phyloP scores from a whole-genome alignment of 2,113 vertebrate genomes.

The Laticauda colubrina region DNA sequence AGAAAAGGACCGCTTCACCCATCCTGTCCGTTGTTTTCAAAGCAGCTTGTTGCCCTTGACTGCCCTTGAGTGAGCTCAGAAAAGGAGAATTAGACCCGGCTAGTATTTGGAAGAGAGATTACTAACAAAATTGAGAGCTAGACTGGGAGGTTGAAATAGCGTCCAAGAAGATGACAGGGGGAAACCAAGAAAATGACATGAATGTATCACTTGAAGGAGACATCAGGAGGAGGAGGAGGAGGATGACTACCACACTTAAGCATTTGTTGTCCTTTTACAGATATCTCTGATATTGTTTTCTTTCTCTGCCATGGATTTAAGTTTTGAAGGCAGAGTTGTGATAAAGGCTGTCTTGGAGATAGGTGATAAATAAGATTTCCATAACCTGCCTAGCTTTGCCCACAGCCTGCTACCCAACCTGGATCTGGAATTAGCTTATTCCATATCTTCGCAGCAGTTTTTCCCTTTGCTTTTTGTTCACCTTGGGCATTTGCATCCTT shows the following conservation, averaged over 20 bases:
- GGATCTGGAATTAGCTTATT: conserved; percentile 77
- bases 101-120: neutral
- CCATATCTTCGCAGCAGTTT: conserved; percentile 73
- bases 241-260: neutral
- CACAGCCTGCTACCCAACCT: conserved; percentile 77
- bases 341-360: conserved; percentile 70
- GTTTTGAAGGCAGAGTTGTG: conserved; percentile 63
- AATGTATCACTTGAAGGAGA: neutral
- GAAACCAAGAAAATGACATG: neutral
- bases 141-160: neutral
- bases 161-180: neutral
- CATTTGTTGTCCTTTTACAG: conserved; percentile 47
- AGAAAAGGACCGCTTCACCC: neutral
- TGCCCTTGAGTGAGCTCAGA: neutral
- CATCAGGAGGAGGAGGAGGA: neutral
- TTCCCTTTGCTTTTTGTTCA: conserved; percentile 69
- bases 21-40: neutral
- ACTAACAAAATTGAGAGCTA: neutral
- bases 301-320: conserved; percentile 46
- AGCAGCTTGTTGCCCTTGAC: neutral
- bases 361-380: conserved; percentile 80
- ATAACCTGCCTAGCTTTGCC: conserved; percentile 77
- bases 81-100: neutral
- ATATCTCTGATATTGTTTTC: conserved; percentile 56
- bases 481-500: conserved; percentile 73